phyloP scores from a whole-genome alignment of 2,888 invertebrate genomes.

The Chrysomela aeneicollis region DNA sequence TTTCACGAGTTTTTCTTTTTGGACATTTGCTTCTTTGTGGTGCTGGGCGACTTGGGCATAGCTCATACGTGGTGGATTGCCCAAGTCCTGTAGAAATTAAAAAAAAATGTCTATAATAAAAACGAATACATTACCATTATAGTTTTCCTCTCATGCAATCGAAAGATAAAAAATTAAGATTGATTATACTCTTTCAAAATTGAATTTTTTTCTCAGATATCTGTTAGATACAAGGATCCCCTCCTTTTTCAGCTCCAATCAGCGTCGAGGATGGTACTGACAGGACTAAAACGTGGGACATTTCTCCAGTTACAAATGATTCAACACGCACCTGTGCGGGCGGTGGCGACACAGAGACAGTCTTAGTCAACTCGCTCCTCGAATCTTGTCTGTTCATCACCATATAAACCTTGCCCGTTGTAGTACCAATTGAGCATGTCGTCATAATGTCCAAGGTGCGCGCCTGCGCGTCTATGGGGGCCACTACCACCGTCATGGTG shows the following conservation, averaged over 20 bases:
- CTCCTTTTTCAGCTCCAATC: no score
- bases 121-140: no score
- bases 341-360: constrained; percentile 33
- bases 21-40: constrained; percentile 63
- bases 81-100: constrained; percentile 34
- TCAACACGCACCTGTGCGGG: constrained; percentile 34
- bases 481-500: constrained; percentile 63
- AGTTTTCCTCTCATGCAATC: no score
- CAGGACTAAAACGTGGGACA: no score
- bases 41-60: constrained; percentile 75
- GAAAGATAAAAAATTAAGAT: no score
- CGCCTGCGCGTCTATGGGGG: constrained; percentile 51
- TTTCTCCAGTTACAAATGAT: no score
- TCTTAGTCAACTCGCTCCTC: constrained; percentile 36
- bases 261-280: no score
- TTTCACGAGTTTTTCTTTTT: constrained; percentile 51
- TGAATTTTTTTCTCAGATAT: no score
- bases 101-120: neutral
- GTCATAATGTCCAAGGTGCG: constrained; percentile 54
- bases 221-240: no score
- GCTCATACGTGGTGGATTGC: constrained; percentile 64
- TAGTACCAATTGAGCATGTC: constrained; percentile 52
- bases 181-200: no score
- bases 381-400: constrained; percentile 43
- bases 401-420: constrained; percentile 36